Conservation (phyloP, 2,888 invertebrate species). For the Neria commutata region DNA sequence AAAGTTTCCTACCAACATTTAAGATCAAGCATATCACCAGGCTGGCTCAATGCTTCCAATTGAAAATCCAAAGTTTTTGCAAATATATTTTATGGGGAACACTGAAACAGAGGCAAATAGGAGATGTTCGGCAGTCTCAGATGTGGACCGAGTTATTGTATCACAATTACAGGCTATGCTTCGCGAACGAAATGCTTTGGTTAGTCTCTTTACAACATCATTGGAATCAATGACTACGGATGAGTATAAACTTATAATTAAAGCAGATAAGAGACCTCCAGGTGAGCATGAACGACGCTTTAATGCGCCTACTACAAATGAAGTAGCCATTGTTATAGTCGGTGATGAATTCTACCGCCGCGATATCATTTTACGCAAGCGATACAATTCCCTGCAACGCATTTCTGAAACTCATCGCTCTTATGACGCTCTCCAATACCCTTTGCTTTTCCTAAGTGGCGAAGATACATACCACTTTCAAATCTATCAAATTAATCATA, state of each 20-base stretch:
- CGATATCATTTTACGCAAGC: slow-evolving; percentile 1
- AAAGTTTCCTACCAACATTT: slow-evolving; percentile 11
- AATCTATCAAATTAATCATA: background rate
- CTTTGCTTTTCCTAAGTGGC: slow-evolving; percentile 12
- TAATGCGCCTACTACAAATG: slow-evolving; percentile 9
- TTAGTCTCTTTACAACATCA: slow-evolving; percentile 10
- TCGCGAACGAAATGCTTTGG: slow-evolving; percentile 1
- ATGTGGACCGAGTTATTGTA: background rate
- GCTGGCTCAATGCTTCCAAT: background rate
- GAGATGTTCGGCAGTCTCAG: background rate
- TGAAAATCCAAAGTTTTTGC: slow-evolving; percentile 1
- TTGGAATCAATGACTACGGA: slow-evolving; percentile 2
- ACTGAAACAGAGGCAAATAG: background rate
- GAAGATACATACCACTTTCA: background rate
- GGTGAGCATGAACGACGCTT: background rate
- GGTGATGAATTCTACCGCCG: background rate
- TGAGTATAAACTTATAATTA: slow-evolving; percentile 6
- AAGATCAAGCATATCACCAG: slow-evolving; percentile 1
- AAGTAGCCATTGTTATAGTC: slow-evolving; percentile 8
- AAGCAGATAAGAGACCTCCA: background rate
- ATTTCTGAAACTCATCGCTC: slow-evolving; percentile 11
- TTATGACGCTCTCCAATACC: slow-evolving; percentile 11
- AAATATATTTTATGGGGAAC: slow-evolving; percentile 14
- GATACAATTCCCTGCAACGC: slow-evolving; percentile 4
- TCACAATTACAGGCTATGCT: slow-evolving; percentile 7